These are phyloP conservation scores for Columba livia DNA, from an alignment of 2,113 vertebrate genomes.

Conservation along the genomic window DNA sequence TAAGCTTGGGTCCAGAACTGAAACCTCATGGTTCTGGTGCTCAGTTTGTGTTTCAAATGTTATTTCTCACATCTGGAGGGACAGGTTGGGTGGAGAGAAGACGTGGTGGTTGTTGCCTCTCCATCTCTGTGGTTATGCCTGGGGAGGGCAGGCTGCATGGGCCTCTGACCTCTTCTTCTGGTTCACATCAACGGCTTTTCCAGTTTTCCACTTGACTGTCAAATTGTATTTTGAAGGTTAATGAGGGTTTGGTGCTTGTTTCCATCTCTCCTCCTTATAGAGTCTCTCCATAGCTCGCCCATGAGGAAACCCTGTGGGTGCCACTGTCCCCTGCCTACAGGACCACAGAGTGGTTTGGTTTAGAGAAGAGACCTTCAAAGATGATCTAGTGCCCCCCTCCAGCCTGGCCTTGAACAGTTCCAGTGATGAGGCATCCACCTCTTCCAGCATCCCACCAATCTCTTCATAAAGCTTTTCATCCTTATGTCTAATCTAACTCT, in stretches of 20 bases:
- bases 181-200: not conserved
- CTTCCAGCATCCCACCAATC: not conserved
- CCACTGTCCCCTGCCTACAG: not conserved
- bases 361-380: not conserved
- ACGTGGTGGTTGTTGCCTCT: fast-evolving
- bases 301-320: not conserved
- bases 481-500: not conserved
- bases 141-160: not conserved
- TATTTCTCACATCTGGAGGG: not conserved
- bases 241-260: not conserved
- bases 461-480: not conserved
- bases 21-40: not conserved
- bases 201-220: not conserved
- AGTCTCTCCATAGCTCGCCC: fast-evolving
- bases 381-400: no score
- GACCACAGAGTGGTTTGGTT: not conserved
- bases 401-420: not conserved
- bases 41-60: not conserved
- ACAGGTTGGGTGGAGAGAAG: not conserved
- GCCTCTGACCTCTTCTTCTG: not conserved
- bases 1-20: not conserved
- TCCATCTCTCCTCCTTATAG: not conserved
- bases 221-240: not conserved
- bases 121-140: fast-evolving
- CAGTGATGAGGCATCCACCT: not conserved